Percentiles rank a stretch among this genome's conserved stretches.
Evolutionary conservation across 2,888 invertebrate species (phyloP).

Genomic region (Merodon equestris): DNA sequence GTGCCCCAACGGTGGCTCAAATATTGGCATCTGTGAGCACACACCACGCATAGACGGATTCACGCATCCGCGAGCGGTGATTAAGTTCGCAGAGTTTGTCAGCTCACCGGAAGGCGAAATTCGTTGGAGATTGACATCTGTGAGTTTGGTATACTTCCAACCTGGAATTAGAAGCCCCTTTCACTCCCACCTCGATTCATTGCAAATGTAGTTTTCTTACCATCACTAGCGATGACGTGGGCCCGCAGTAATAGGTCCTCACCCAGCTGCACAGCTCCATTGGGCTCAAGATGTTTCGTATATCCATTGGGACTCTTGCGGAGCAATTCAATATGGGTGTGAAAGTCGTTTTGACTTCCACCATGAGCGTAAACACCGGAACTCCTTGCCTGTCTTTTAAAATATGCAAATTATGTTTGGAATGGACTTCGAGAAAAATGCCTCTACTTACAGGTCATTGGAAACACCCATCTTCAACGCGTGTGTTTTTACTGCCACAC

Average conservation of each 20-base stretch:
- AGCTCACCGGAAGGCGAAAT: conserved; percentile 75
- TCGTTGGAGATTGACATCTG: conserved; percentile 80
- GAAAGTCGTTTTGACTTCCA: conserved; percentile 80
- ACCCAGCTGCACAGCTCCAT: conserved; percentile 81
- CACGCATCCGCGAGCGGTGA: conserved; percentile 79
- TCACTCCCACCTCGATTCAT: background rate
- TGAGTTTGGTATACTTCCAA: conserved; percentile 80
- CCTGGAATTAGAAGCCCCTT: conserved; percentile 69
- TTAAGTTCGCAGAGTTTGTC: conserved; percentile 76
- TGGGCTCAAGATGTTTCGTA: conserved; percentile 79
- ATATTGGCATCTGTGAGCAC: conserved; percentile 78
- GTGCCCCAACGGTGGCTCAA: conserved; percentile 78
- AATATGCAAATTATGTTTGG: background rate
- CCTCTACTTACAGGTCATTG: conserved; percentile 77
- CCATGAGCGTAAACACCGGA: conserved; percentile 80
- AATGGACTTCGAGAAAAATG: background rate
- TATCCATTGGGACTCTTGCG: conserved; percentile 80
- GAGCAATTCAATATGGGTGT: conserved; percentile 80
- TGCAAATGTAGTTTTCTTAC: conserved; percentile 73
- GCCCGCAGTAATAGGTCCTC: conserved; percentile 81
- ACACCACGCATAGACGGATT: conserved; percentile 79
- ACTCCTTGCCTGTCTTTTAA: conserved; percentile 75
- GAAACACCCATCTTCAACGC: conserved; percentile 78
- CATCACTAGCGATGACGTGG: conserved; percentile 81
- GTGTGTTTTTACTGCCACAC: conserved; percentile 80